These are phyloP conservation scores for Scaptomyza reducta DNA, from an alignment of 2,888 invertebrate genomes.

Conservation along the genomic window DNA sequence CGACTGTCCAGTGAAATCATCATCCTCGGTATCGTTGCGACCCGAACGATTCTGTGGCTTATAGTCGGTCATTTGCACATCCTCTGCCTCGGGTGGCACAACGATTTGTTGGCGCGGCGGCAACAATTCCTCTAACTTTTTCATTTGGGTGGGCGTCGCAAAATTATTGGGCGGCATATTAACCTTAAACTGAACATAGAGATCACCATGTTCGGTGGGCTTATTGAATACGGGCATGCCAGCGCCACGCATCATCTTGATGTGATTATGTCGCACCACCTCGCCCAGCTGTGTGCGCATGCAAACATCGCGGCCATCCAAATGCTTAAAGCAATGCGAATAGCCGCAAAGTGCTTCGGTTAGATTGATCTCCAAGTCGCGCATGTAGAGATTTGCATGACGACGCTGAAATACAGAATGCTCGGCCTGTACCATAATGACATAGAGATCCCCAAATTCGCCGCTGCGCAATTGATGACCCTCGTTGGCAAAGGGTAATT, in stretches of 20 bases:
- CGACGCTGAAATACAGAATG: slow-evolving; percentile 92
- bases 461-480: slow-evolving; percentile 95
- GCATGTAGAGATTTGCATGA: slow-evolving; percentile 89
- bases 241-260: slow-evolving; percentile 91
- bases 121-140: slow-evolving; percentile 90
- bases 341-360: slow-evolving; percentile 97
- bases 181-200: slow-evolving; percentile 94
- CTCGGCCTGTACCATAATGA: slow-evolving; percentile 91
- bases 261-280: slow-evolving; percentile 90
- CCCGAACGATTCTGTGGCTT: slow-evolving; percentile 85
- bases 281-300: slow-evolving; percentile 91
- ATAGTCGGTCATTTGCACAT: slow-evolving; percentile 92
- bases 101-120: slow-evolving; percentile 89
- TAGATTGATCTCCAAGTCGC: slow-evolving; percentile 89
- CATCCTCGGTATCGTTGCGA: slow-evolving; percentile 62
- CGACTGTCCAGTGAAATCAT: slow-evolving; percentile 65
- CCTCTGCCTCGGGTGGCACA: slow-evolving; percentile 92
- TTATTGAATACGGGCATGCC: slow-evolving; percentile 96
- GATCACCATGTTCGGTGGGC: slow-evolving; percentile 93
- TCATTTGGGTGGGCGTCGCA: slow-evolving; percentile 87
- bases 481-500: slow-evolving; percentile 93
- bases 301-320: slow-evolving; percentile 93
- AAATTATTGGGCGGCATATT: slow-evolving; percentile 93
- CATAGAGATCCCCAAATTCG: slow-evolving; percentile 95
- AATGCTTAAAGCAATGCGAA: slow-evolving; percentile 92